phyloP scores from a whole-genome alignment of 1,140 invertebrate species.

The Panagrolaimus sp. region DNA sequence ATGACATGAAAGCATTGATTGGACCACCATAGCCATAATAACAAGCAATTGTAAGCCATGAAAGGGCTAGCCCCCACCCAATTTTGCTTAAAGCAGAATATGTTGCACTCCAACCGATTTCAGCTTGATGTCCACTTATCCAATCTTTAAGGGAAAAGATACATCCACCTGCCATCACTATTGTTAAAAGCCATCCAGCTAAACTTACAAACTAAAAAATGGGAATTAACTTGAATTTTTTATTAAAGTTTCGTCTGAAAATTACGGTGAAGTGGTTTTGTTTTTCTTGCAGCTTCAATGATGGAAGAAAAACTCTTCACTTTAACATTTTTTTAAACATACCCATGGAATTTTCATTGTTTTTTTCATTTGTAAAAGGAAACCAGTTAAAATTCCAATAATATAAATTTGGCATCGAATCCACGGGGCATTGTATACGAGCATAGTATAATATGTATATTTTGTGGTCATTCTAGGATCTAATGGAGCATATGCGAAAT shows the following conservation, averaged over 20 bases:
- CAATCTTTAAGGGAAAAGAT: conserved; percentile 24
- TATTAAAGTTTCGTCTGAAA: background rate
- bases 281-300: no score
- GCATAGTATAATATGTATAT: conserved; percentile 6
- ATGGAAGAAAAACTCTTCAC: no score
- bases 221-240: background rate
- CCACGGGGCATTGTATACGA: conserved; percentile 29
- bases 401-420: conserved; percentile 39
- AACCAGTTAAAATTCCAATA: conserved; percentile 32
- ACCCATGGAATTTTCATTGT: conserved; percentile 25
- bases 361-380: conserved; percentile 23
- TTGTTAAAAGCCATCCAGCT: background rate
- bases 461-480: conserved; percentile 18
- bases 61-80: conserved; percentile 22
- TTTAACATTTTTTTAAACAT: background rate
- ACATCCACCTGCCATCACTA: conserved; percentile 12
- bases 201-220: background rate
- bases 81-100: conserved; percentile 28
- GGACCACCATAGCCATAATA: conserved; percentile 32
- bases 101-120: conserved; percentile 20
- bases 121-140: conserved; percentile 22
- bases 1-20: conserved; percentile 25
- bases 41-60: conserved; percentile 30
- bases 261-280: no score
- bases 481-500: conserved; percentile 20